phyloP scores from a whole-genome alignment of 1,140 invertebrate species.

The Aphelinus atriplicis region DNA sequence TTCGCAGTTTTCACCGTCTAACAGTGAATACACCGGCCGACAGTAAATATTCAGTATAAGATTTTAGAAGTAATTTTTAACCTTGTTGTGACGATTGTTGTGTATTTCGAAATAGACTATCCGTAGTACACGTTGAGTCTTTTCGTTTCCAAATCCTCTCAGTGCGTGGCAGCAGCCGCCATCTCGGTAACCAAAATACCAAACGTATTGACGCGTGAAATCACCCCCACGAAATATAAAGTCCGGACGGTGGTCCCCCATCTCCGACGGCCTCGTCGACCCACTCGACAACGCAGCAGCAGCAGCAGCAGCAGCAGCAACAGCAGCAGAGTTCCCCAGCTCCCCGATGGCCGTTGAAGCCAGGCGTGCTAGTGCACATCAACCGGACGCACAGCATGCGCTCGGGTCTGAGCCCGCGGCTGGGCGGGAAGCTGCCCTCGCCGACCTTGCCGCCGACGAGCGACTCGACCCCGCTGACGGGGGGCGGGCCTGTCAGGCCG shows the following conservation, averaged over 20 bases:
- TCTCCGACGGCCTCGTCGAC: conserved; percentile 58
- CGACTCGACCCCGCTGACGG: conserved; percentile 29
- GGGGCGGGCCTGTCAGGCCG: conserved; percentile 39
- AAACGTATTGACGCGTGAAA: too few relatives aligned
- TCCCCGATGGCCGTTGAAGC: conserved; percentile 86
- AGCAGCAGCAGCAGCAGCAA: conserved; percentile 44
- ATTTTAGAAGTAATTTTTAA: too few relatives aligned
- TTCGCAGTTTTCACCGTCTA: too few relatives aligned
- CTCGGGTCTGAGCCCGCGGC: conserved; percentile 55
- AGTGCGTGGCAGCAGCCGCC: too few relatives aligned
- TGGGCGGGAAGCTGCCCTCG: conserved; percentile 14
- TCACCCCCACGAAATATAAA: conserved; percentile 25
- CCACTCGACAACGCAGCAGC: conserved; percentile 43
- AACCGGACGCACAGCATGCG: conserved; percentile 76
- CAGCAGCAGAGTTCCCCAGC: conserved; percentile 70
- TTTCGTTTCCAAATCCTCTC: too few relatives aligned
- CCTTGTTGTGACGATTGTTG: too few relatives aligned
- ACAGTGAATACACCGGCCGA: too few relatives aligned
- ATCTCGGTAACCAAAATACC: too few relatives aligned
- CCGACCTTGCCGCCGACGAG: neutral
- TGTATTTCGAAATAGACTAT: too few relatives aligned
- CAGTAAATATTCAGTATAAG: too few relatives aligned
- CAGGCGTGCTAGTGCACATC: conserved; percentile 87
- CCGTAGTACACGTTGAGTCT: too few relatives aligned
- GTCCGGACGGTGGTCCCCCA: conserved; percentile 61